Evolutionary conservation across 2,888 invertebrate genomes (phyloP).

Genomic region (Zygogramma bicolorata): DNA sequence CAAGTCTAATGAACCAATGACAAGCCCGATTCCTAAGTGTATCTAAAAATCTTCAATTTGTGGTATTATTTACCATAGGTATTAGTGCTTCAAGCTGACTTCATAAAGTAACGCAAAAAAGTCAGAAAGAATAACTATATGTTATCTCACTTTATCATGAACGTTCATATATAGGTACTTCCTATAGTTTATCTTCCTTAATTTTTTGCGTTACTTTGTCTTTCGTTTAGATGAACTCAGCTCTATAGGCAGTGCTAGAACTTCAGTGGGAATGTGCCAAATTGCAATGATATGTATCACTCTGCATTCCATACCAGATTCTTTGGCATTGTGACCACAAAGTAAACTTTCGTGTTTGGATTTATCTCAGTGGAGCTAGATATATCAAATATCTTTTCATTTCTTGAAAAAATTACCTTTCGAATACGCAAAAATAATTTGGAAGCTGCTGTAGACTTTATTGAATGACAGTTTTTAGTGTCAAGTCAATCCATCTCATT

Average conservation of each 20-base stretch:
- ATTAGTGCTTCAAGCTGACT: slow-evolving; percentile 6
- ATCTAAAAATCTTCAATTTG: neutral
- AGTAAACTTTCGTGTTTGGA: neutral
- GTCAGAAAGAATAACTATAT: too few relatives aligned
- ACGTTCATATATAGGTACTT: too few relatives aligned
- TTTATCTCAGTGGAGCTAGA: neutral
- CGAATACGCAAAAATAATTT: slow-evolving; percentile 57
- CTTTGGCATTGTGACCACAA: slow-evolving; percentile 54
- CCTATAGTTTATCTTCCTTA: too few relatives aligned
- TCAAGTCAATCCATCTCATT: slow-evolving; percentile 64
- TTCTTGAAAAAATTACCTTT: slow-evolving; percentile 58
- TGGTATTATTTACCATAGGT: neutral
- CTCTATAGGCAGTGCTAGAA: slow-evolving; percentile 20
- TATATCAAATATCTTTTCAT: slow-evolving; percentile 2
- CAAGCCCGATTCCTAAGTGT: too few relatives aligned
- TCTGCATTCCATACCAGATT: slow-evolving; percentile 62
- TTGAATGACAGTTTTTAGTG: slow-evolving; percentile 63
- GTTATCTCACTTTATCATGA: too few relatives aligned
- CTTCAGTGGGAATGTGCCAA: slow-evolving; percentile 62
- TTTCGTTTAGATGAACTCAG: too few relatives aligned
- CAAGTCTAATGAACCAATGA: too few relatives aligned
- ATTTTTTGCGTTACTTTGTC: too few relatives aligned
- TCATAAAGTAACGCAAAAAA: too few relatives aligned
- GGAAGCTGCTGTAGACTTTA: slow-evolving; percentile 55
- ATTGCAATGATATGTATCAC: slow-evolving; percentile 63